Evolutionary conservation across 2,888 invertebrate species (phyloP), one percentile per base, ranked within the genome.

Genomic region (Helobdella robusta): DNA sequence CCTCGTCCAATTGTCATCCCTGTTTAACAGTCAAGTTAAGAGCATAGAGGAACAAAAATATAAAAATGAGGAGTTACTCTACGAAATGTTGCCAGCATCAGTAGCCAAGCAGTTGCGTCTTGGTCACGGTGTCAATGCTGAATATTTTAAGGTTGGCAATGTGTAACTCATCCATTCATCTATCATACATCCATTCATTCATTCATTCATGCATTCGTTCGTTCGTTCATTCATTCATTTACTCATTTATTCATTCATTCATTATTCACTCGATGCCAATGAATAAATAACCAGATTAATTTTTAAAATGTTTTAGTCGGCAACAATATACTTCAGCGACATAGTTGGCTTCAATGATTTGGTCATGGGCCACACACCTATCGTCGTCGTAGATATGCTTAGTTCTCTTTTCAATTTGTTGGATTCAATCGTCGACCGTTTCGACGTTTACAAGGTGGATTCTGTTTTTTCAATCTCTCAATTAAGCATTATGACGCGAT

Each of bases 371-470:
- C n/a, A 30, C 18, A 48, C 48, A n/a, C 32, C 58, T 8, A 65
- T 67, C 25, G 50, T 60, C 23, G 46, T 65, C 2, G 61, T 63
- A 8, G 46, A 56, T 44, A 23, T 65, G 18, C 56, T 67, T 15
- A 65, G 60, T 34, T 25, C 23, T 34, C 23, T 67, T 52, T 65
- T 60, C 52, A 65, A 34, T 35, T 59, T 67, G 46, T 56, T 67
- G 28, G 67, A 67, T 54, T 28, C 18, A 8, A 59, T 52, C 30
- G 35, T 60, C 32, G 54, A 65, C 32, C 54, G 32, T 50, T 62
- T 59, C 20, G 65, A 66, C 56, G 65, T 67, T n/a, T 66, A 67
- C 44, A 64, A 64, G 59, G 40, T 64, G n/a, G n/a, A n/a, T n/a
- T n/a, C n/a, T n/a, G n/a, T n/a, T n/a, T n/a, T n/a, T n/a, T n/a